These are phyloP conservation scores for Platycheirus albimanus DNA, from an alignment of 2,888 invertebrate genomes.

Conservation along the genomic window DNA sequence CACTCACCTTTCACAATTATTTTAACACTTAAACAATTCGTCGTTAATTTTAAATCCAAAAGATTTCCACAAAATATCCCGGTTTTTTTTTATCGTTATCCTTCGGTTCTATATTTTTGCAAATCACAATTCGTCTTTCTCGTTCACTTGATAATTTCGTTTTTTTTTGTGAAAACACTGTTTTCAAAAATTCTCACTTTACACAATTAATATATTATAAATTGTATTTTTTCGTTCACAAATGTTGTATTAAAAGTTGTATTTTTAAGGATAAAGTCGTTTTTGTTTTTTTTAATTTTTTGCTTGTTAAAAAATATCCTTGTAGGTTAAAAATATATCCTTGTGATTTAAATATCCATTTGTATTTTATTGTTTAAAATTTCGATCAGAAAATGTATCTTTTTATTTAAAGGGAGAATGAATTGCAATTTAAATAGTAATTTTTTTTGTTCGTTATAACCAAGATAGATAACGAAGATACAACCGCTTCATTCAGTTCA, in stretches of 20 bases:
- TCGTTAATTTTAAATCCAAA: constrained; percentile 49
- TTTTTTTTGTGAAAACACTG: neutral
- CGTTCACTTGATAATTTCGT: constrained; percentile 1
- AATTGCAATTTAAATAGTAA: constrained; percentile 23
- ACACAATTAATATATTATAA: too few species aligned
- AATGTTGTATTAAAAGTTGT: neutral
- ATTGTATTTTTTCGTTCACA: constrained; percentile 4
- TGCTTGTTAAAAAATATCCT: constrained; percentile 14
- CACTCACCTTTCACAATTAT: constrained; percentile 73
- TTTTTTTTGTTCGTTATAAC: constrained; percentile 41
- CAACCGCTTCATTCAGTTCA: constrained; percentile 83
- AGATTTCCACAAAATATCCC: constrained; percentile 48
- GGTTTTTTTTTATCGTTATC: constrained; percentile 50
- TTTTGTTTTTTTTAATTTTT: neutral
- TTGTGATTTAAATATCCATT: constrained; percentile 64
- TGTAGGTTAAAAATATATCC: constrained; percentile 39
- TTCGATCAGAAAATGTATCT: constrained; percentile 57
- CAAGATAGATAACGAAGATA: constrained; percentile 78
- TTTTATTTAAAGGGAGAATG: constrained; percentile 54
- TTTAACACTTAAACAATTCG: constrained; percentile 48
- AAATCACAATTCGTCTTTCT: constrained; percentile 17
- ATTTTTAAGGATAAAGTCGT: neutral
- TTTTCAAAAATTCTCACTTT: constrained; percentile 5
- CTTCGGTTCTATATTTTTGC: constrained; percentile 34
- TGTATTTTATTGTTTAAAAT: constrained; percentile 28